A percentile compares a stretch with the other conserved stretches of the same genome.
Evolutionary conservation across 2,113 vertebrate genomes (phyloP).

Genomic region (Numida meleagris): DNA sequence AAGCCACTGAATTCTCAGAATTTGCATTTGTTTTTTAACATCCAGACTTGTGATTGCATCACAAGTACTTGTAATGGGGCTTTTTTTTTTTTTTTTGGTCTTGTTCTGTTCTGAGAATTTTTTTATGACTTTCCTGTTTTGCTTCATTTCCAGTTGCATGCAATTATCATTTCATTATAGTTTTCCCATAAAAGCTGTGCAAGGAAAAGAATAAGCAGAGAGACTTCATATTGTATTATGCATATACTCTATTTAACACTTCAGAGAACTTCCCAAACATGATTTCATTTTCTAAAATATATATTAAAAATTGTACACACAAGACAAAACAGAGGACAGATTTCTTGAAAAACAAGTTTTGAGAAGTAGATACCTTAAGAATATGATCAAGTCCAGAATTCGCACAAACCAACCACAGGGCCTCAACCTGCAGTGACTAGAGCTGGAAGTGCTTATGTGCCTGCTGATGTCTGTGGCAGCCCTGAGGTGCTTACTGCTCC

Average conservation of each 20-base stretch:
- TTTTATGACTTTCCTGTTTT: background rate
- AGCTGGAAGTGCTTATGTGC: background rate
- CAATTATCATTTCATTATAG: background rate
- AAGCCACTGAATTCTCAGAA: background rate
- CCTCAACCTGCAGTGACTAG: fast-evolving
- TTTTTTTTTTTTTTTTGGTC: background rate
- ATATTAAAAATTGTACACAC: background rate
- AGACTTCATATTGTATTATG: background rate
- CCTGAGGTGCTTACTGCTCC: background rate
- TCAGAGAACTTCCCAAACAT: background rate
- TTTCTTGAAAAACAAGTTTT: background rate
- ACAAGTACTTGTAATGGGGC: background rate
- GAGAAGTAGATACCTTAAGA: background rate
- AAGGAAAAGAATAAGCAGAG: background rate
- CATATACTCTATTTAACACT: background rate
- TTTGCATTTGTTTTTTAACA: background rate
- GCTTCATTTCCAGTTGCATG: background rate
- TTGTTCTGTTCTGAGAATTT: background rate
- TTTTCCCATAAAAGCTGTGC: background rate
- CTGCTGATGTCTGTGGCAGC: background rate
- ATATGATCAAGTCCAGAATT: background rate
- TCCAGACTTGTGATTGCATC: background rate
- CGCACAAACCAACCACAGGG: background rate
- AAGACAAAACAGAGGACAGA: background rate
- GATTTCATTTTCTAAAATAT: background rate